phyloP scores from a whole-genome alignment of 2,888 invertebrate genomes.

The Hydraecia micacea region DNA sequence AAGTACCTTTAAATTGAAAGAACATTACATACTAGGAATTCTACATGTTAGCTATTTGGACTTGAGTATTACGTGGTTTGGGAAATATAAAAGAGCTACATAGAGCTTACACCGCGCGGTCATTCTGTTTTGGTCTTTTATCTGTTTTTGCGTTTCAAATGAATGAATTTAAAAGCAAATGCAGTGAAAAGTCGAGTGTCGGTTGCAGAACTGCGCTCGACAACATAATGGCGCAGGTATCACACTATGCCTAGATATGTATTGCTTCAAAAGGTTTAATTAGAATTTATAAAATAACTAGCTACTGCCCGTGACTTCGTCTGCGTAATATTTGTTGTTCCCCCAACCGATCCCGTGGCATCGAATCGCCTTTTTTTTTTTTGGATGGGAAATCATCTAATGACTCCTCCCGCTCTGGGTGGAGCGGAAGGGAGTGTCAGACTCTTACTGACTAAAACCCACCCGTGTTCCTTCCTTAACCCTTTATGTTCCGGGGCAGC shows the following conservation, averaged over 20 bases:
- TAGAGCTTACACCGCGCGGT: no score
- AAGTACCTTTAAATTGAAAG: background rate
- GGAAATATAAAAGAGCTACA: background rate
- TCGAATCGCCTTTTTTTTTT: no score
- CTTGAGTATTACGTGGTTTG: no score
- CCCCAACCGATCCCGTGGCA: no score
- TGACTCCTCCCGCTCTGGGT: no score
- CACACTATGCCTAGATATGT: background rate
- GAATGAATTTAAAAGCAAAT: background rate
- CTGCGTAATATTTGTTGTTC: no score
- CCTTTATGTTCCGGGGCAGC: no score
- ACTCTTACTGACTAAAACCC: no score
- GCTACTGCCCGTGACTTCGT: no score
- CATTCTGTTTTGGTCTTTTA: background rate
- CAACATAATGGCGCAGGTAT: background rate
- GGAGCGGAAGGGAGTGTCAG: no score
- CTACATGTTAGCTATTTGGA: background rate
- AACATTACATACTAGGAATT: background rate
- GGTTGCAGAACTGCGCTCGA: background rate
- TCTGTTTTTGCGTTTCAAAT: background rate
- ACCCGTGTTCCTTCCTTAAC: no score
- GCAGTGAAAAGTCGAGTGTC: background rate
- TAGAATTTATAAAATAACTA: background rate
- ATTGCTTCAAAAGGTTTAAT: background rate
- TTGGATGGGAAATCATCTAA: no score